Evolutionary conservation across 2,797 vertebrate genomes (phyloP).

Genomic region (Anomalospiza imberbis): DNA sequence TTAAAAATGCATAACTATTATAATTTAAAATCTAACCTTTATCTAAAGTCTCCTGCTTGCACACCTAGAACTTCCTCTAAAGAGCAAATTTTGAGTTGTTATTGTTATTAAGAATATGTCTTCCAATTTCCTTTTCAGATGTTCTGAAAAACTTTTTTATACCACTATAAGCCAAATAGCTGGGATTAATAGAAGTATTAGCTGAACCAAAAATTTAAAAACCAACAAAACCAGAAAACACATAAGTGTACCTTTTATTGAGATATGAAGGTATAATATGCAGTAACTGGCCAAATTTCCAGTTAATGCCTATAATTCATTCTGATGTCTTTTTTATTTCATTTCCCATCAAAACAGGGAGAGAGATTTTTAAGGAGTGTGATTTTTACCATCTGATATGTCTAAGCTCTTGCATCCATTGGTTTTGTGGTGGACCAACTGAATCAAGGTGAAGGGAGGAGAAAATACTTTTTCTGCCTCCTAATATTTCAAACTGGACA

Average conservation of each 20-base stretch:
- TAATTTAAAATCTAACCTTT: constrained; percentile 34
- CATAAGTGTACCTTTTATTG: neutral
- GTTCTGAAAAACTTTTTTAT: neutral
- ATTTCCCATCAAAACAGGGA: neutral
- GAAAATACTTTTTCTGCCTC: neutral
- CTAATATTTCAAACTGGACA: neutral
- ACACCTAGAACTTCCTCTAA: neutral
- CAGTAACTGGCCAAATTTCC: neutral
- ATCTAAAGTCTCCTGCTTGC: neutral
- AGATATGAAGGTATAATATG: neutral
- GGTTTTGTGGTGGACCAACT: neutral
- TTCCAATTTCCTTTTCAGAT: neutral
- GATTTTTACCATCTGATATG: neutral
- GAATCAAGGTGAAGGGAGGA: neutral
- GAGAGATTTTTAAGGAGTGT: neutral
- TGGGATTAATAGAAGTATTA: neutral
- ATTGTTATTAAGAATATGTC: neutral
- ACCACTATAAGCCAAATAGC: neutral
- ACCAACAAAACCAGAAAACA: neutral
- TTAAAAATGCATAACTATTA: neutral
- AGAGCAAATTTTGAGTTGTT: neutral
- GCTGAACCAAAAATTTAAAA: neutral
- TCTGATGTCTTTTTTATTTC: neutral
- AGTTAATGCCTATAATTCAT: neutral
- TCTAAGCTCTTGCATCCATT: neutral